These are phyloP conservation scores for Eupeodes latifasciatus DNA, from an alignment of 2,888 invertebrate species.

Conservation along the genomic window DNA sequence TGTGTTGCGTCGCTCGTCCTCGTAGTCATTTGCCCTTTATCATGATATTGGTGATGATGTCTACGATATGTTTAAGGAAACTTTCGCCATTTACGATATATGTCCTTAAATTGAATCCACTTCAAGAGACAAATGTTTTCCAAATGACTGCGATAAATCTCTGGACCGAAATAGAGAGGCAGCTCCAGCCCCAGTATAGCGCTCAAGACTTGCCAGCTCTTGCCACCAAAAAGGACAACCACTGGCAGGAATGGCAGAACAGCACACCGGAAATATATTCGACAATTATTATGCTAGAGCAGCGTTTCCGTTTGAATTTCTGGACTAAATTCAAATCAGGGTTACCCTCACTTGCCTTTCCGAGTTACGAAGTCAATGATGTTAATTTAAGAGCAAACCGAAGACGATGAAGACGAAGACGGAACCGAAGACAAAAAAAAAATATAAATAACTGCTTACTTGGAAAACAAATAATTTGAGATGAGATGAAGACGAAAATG, in stretches of 20 bases:
- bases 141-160: constrained; percentile 73
- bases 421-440: not conserved
- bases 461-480: constrained; percentile 42
- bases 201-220: not conserved
- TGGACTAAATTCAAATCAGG: constrained; percentile 35
- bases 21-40: not conserved
- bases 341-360: not conserved
- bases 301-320: constrained; percentile 48
- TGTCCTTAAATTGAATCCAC: constrained; percentile 73
- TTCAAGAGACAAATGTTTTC: constrained; percentile 73
- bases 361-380: constrained; percentile 27
- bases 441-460: constrained; percentile 48
- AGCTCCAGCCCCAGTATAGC: not conserved
- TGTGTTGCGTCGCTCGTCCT: no score
- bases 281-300: constrained; percentile 65
- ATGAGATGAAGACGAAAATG: not conserved
- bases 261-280: constrained; percentile 62
- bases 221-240: not conserved
- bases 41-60: constrained; percentile 38
- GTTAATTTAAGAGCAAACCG: constrained; percentile 52
- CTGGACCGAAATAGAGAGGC: constrained; percentile 6
- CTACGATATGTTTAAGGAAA: constrained; percentile 69
- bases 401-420: not conserved
- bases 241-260: not conserved
- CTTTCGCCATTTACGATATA: constrained; percentile 67